A percentile compares a stretch with the other conserved stretches of the same genome.
phyloP scores from a whole-genome alignment of 2,113 vertebrate genomes.

The human region GRCh38 chr2:147696001-147696500 shows the following conservation, averaged over 20 bases:
- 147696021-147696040: not conserved
- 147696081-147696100: not conserved
- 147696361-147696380: slow-evolving; percentile 47
- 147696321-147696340: slow-evolving; percentile 42
- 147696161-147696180: not conserved
- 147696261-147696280: not conserved
- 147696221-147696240: not conserved
- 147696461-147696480: slow-evolving; percentile 29
- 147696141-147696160: not conserved
- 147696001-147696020: not conserved
- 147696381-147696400: slow-evolving; percentile 56
- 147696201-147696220: not conserved
- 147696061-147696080: not conserved
- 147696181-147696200: not conserved
- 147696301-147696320: not conserved
- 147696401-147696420: slow-evolving; percentile 42
- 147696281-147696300: not conserved
- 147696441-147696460: slow-evolving; percentile 20
- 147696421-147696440: slow-evolving; percentile 57
- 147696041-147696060: not conserved
- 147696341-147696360: slow-evolving; percentile 27
- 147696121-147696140: slow-evolving; percentile 1
- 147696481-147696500: slow-evolving; percentile 5
- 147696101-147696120: not conserved
- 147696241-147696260: slow-evolving; percentile 1